Percentiles rank a stretch among this genome's conserved stretches.
Evolutionary conservation across 2,113 vertebrate genomes (phyloP).

Genomic region (Apteryx owenii): DNA sequence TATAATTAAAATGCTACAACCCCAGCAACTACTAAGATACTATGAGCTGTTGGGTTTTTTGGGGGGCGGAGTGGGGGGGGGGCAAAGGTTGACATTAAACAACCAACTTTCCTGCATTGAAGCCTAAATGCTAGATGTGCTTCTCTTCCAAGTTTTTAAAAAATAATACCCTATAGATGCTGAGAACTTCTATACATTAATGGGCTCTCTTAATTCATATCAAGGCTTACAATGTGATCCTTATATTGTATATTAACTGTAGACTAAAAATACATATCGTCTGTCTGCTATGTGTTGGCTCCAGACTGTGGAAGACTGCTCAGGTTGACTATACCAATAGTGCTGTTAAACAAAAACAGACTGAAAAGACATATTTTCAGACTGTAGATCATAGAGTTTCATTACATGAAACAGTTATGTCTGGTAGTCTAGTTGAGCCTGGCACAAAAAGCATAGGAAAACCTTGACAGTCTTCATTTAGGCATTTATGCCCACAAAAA

Average conservation of each 20-base stretch:
- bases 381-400: background rate
- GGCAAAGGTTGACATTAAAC: background rate
- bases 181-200: background rate
- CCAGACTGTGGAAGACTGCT: background rate
- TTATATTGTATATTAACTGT: background rate
- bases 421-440: background rate
- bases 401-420: background rate
- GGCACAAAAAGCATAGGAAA: background rate
- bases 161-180: background rate
- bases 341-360: background rate
- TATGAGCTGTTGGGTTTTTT: too few species aligned
- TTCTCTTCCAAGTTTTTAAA: background rate
- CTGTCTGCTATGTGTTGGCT: background rate
- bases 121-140: background rate
- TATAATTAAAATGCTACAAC: background rate
- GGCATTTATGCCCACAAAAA: background rate
- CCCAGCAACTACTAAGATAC: background rate
- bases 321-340: background rate
- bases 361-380: background rate
- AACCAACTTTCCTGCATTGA: background rate
- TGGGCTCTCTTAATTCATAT: background rate
- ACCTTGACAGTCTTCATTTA: background rate
- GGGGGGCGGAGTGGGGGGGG: too few species aligned
- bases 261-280: background rate
- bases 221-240: background rate